Evolutionary conservation across 1,140 invertebrate species (phyloP), one percentile per base, ranked within the genome.

Genomic region (Drosophila varians): DNA sequence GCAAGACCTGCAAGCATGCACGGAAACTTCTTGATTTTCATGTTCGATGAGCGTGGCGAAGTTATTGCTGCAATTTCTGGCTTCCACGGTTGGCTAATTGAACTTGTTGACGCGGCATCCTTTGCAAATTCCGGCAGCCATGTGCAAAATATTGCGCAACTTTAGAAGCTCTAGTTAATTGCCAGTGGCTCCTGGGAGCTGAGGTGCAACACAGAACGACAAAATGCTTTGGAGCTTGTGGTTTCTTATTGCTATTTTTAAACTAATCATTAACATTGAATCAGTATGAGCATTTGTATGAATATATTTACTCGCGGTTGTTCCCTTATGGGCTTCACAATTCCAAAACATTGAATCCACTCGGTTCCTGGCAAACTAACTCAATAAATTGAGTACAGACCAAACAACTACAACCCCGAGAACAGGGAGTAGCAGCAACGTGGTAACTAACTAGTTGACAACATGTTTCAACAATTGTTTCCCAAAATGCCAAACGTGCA

Each of bases 381-480:
- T 52, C 40, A 56, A 66, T 74, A 74, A 74, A 25, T 31, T 28
- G 18, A 31, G 26, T 47, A 45, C 45, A 36, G 51, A 34, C 42
- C 40, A 55, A 31, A 38, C 16, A 26, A 28, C 16, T 38, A 21
- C 34, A 5, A 19, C 25, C 49, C 14, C 9, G 43, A 9, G 12
- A n/a, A 8, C n/a, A 26, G 45, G 12, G 46, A 52, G 21, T 42
- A 46, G 25, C 43, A 73, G 70, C 64, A 75, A 64, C 70, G 47
- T 66, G 54, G 61, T 55, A 65, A 78, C 79, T 80, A 79, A 87
- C 82, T 87, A 80, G 77, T 74, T 86, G 82, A 77, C 82, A 86
- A 82, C 82, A 87, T 86, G 82, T 87, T 82, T 87, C 82, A 77
- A 74, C 82, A 82, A 86, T 87, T 87, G 77, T 74, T 80, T 61